Base-by-base conservation (phyloP, 1,140 invertebrate genomes). In the Zophobas morio region DNA sequence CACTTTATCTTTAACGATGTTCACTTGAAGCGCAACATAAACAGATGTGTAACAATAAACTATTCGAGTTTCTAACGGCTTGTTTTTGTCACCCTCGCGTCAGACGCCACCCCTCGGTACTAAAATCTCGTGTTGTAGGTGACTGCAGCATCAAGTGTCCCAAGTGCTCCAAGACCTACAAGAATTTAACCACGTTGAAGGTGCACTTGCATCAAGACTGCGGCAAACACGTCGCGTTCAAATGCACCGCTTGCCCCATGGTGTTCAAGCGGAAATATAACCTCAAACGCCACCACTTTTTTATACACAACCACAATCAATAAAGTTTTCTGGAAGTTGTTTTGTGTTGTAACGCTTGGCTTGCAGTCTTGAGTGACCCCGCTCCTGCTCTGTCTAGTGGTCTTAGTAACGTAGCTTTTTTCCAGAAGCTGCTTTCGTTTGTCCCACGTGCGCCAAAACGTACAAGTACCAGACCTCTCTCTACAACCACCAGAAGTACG, bases 401-500 rank as follows among this genome's bases (percentile, higher is more conserved):
- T 2, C n/a, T 2, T 51, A 51, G 20, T 51, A 20, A 51, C n/a
- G 3, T 2, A 51, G 49, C 1, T 34, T 74, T 66, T 66, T 75
- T 66, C 35, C 74, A 75, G 57, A 70, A 32, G 35, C 49, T 51
- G 20, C 5, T 20, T 39, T 53, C 56, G 37, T 75, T 35, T 94
- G 92, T 86, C 89, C 91, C 33, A 92, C 93, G 77, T 95, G 94
- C 86, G 93, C 93, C 51, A 89, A 93, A 57, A 90, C 93, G 53
- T 95, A 94, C 86, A 94, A 94, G 85, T 88, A 94, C 72, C 94
- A 94, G 86, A 94, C 93, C 57, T 94, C 93, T 82, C 87, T 95
- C 82, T 88, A 93, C 39, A 94, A 94, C 84, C 94, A 95, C 84
- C 93, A 94, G 86, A 95, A 94, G 85, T 95, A 93, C 92, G 94